A percentile compares a stretch with the other conserved stretches of the same genome.
Evolutionary conservation across 2,888 invertebrate species (phyloP).

Genomic region (Dicranocentrus wangi): DNA sequence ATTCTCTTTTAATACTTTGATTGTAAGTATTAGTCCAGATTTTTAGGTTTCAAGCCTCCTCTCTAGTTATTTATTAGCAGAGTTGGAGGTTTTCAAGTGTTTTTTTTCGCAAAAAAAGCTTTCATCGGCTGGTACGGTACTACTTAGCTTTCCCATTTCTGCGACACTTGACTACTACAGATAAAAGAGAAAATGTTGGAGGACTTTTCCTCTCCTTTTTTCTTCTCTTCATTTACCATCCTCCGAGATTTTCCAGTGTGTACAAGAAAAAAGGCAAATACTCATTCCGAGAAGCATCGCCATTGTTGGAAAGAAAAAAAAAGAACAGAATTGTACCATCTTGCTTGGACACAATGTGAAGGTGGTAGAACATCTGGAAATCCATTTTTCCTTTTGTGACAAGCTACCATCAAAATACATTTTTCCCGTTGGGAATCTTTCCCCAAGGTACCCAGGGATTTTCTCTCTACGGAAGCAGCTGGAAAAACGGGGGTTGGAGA

Average conservation of each 20-base stretch:
- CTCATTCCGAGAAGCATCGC: constrained; percentile 6
- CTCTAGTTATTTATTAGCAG: constrained; percentile 3
- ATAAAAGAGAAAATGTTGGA: constrained; percentile 30
- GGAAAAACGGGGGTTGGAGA: background rate
- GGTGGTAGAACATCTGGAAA: constrained; percentile 16
- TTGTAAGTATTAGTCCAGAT: too few relatives aligned
- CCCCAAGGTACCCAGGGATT: background rate
- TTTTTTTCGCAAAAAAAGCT: constrained; percentile 48
- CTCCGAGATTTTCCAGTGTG: too few relatives aligned
- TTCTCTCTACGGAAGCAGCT: background rate
- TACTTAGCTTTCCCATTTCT: background rate
- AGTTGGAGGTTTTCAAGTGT: constrained; percentile 32
- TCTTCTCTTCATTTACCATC: background rate
- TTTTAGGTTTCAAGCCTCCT: constrained; percentile 1
- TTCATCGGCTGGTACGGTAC: constrained; percentile 21
- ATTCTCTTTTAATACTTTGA: too few relatives aligned
- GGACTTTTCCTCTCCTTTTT: constrained; percentile 26
- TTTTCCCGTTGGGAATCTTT: constrained; percentile 33
- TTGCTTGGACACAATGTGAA: constrained; percentile 28
- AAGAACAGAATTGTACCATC: background rate
- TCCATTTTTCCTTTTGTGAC: constrained; percentile 38
- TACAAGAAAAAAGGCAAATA: background rate
- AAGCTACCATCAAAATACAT: constrained; percentile 27
- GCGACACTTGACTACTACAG: constrained; percentile 21
- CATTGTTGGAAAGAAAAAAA: background rate